Conservation (phyloP, 2,113 vertebrate genomes). For the Silurus asotus region DNA sequence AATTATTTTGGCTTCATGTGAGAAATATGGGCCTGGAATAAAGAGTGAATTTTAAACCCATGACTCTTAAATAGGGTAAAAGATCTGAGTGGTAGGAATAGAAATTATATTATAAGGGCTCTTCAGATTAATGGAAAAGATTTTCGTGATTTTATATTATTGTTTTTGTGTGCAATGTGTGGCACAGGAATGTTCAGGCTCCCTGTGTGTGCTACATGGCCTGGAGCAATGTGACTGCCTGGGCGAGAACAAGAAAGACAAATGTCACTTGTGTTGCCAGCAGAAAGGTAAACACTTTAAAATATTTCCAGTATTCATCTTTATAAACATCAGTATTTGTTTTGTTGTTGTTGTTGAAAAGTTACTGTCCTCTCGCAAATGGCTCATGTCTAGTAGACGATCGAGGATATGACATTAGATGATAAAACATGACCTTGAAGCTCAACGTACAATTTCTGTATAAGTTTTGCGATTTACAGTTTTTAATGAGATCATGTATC, state of each 20-base stretch:
- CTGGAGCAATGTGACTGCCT: constrained; percentile 74
- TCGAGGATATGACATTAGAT: neutral
- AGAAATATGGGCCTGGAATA: neutral
- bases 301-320: neutral
- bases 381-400: neutral
- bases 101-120: neutral
- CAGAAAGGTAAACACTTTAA: constrained; percentile 64
- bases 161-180: neutral
- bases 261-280: constrained; percentile 78
- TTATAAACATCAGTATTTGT: neutral
- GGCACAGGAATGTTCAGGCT: constrained; percentile 67
- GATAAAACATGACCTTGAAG: neutral
- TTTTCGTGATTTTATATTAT: neutral
- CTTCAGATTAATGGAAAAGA: neutral
- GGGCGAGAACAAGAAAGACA: constrained; percentile 65
- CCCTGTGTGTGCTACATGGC: constrained; percentile 63
- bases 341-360: neutral
- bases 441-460: neutral
- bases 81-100: neutral
- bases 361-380: neutral
- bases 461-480: neutral
- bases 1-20: neutral
- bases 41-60: constrained; percentile 29
- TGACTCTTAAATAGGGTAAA: constrained; percentile 28
- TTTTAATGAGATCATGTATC: neutral